phyloP scores from a whole-genome alignment of 2,888 invertebrate species.

The Zelleria hepariella region DNA sequence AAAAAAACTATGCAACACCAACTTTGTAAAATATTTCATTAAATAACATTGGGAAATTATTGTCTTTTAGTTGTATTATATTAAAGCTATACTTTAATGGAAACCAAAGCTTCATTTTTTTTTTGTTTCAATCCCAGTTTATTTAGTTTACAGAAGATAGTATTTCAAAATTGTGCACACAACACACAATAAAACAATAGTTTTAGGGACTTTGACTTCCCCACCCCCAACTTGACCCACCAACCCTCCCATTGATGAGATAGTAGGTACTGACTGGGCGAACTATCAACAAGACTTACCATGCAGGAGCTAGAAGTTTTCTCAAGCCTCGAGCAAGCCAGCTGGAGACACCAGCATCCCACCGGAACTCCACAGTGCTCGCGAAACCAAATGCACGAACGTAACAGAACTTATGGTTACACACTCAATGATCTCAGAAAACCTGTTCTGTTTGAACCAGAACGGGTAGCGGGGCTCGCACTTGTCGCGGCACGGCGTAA shows the following conservation, averaged over 20 bases:
- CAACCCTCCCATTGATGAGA: too few relatives aligned
- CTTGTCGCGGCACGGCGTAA: not conserved
- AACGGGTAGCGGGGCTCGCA: not conserved
- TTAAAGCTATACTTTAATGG: too few relatives aligned
- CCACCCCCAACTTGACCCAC: too few relatives aligned
- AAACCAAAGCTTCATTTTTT: too few relatives aligned
- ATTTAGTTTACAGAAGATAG: too few relatives aligned
- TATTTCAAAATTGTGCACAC: too few relatives aligned
- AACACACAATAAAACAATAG: not conserved
- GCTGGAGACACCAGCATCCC: not conserved
- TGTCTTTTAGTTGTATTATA: too few relatives aligned
- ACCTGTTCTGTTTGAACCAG: conserved; percentile 36
- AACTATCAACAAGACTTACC: not conserved
- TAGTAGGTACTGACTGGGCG: too few relatives aligned
- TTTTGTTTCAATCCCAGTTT: too few relatives aligned
- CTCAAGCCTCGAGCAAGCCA: not conserved
- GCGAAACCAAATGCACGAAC: conserved; percentile 26
- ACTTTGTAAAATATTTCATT: too few relatives aligned
- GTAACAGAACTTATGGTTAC: not conserved
- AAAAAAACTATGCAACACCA: too few relatives aligned
- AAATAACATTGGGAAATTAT: too few relatives aligned
- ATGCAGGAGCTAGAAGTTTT: not conserved
- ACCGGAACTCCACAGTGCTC: not conserved
- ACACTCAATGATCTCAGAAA: conserved; percentile 54
- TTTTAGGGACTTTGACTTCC: not conserved